Evolutionary conservation across 2,113 vertebrate species (phyloP).

Genomic region (Myotis davidii): DNA sequence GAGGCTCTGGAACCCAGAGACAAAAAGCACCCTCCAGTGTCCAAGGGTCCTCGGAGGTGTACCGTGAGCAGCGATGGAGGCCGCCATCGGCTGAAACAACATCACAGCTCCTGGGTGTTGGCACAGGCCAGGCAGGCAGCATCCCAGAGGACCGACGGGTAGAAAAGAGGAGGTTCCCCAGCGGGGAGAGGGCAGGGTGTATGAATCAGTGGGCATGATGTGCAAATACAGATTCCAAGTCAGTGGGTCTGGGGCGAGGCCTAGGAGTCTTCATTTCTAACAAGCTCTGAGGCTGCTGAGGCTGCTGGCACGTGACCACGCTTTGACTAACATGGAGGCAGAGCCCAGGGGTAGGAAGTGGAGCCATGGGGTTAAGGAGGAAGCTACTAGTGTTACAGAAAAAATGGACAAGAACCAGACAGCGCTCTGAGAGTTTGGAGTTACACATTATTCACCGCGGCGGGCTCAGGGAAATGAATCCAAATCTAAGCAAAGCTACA

Average conservation of each 20-base stretch:
- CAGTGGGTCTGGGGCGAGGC: too few species aligned
- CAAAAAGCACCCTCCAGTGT: neutral
- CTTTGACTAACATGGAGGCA: neutral
- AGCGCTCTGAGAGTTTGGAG: too few species aligned
- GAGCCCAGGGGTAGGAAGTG: neutral
- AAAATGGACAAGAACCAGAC: too few species aligned
- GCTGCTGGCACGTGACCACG: neutral
- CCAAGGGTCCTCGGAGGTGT: neutral
- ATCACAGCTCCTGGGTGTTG: too few species aligned
- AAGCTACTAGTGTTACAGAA: too few species aligned
- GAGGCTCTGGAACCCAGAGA: neutral
- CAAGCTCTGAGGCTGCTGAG: neutral
- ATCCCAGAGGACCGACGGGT: neutral
- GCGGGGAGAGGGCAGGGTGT: neutral
- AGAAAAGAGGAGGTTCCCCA: neutral
- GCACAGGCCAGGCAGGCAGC: neutral
- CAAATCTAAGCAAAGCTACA: too few species aligned
- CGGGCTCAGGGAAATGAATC: too few species aligned
- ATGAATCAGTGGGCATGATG: neutral
- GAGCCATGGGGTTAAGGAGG: neutral
- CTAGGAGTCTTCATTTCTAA: neutral
- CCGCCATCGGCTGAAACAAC: accelerated
- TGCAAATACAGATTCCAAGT: neutral
- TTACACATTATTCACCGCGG: too few species aligned
- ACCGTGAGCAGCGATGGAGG: neutral